Percentiles rank a stretch among this genome's conserved stretches.
phyloP scores from a whole-genome alignment of 1,140 invertebrate genomes.

The Drosophila sechellia region DNA sequence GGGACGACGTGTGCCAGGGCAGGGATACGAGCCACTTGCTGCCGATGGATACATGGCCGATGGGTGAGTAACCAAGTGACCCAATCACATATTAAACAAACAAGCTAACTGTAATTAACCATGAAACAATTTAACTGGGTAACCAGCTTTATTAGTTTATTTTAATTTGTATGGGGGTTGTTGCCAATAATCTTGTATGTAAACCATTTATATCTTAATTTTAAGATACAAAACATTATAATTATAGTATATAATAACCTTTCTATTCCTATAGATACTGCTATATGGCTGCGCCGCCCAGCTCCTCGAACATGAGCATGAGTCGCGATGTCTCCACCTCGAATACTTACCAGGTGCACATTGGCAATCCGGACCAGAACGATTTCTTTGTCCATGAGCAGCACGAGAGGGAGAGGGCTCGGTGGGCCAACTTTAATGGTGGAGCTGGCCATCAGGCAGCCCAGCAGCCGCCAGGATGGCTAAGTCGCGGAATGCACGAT shows the following conservation, averaged over 20 bases:
- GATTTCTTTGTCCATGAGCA: slow-evolving; percentile 83
- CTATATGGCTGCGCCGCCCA: slow-evolving; percentile 56
- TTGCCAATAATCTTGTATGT: no score
- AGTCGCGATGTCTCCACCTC: slow-evolving; percentile 80
- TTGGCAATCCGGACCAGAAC: slow-evolving; percentile 61
- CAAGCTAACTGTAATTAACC: slow-evolving; percentile 8
- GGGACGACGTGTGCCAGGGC: slow-evolving; percentile 57
- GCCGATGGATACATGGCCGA: slow-evolving; percentile 68
- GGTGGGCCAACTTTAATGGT: slow-evolving; percentile 86
- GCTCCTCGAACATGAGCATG: slow-evolving; percentile 66
- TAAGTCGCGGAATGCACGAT: slow-evolving; percentile 74
- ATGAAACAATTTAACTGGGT: slow-evolving; percentile 3
- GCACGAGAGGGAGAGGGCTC: slow-evolving; percentile 86
- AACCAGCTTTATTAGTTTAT: not conserved
- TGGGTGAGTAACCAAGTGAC: slow-evolving; percentile 58
- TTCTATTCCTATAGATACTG: slow-evolving; percentile 28
- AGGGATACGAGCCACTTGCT: slow-evolving; percentile 60
- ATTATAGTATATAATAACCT: no score
- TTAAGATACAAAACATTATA: no score
- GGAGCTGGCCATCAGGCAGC: slow-evolving; percentile 12
- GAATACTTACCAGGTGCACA: slow-evolving; percentile 78
- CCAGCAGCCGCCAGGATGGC: slow-evolving; percentile 67
- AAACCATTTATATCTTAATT: no score
- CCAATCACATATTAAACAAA: slow-evolving; percentile 12
- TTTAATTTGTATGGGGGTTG: not conserved